Evolutionary conservation across 2,113 vertebrate genomes (phyloP).

Genomic region (Tetraodon nigroviridis): DNA sequence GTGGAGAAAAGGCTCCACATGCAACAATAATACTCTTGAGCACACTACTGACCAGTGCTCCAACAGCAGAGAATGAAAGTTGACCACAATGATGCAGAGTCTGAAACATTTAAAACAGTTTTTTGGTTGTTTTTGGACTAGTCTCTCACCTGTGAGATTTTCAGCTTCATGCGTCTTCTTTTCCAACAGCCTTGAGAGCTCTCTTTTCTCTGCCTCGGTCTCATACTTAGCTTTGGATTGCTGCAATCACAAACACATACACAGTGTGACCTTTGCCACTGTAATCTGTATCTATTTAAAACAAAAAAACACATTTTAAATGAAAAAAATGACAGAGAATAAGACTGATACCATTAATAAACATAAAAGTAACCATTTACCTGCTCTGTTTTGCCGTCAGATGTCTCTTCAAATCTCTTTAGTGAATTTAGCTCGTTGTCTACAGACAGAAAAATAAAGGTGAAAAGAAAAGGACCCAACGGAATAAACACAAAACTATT

Average conservation of each 20-base stretch:
- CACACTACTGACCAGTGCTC: not conserved
- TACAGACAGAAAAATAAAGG: slow-evolving; percentile 47
- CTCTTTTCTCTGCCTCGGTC: slow-evolving; percentile 90
- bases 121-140: not conserved
- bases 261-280: not conserved
- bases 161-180: slow-evolving; percentile 89
- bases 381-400: slow-evolving; percentile 79
- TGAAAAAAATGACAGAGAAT: too few relatives aligned
- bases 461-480: too few relatives aligned
- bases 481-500: too few relatives aligned
- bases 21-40: too few relatives aligned
- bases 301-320: too few relatives aligned
- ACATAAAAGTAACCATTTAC: slow-evolving; percentile 58
- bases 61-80: not conserved
- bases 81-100: not conserved
- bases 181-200: slow-evolving; percentile 86
- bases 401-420: slow-evolving; percentile 82
- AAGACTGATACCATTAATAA: too few relatives aligned
- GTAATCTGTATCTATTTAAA: not conserved
- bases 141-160: slow-evolving; percentile 81
- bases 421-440: slow-evolving; percentile 81
- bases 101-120: not conserved
- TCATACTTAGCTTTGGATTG: slow-evolving; percentile 85
- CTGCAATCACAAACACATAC: slow-evolving; percentile 8
- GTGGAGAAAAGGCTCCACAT: too few relatives aligned